These are phyloP conservation scores for Prunella strophiata DNA, from an alignment of 2,797 vertebrate species.

Conservation along the genomic window DNA sequence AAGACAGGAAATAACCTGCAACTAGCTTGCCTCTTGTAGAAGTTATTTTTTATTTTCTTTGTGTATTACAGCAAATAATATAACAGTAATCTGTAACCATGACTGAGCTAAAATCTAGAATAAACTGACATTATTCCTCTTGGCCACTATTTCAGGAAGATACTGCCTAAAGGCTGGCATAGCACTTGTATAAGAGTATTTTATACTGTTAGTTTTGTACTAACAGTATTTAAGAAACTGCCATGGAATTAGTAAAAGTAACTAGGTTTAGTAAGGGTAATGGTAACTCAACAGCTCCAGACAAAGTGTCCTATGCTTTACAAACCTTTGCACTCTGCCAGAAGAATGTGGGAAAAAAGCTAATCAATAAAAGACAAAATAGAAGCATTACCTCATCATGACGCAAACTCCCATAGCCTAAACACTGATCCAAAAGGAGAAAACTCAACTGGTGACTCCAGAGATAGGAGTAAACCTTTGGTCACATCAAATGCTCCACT, in stretches of 20 bases:
- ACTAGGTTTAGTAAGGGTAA: conserved; percentile 41
- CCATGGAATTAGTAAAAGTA: conserved; percentile 43
- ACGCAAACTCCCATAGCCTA: conserved; percentile 51
- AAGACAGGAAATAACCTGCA: neutral
- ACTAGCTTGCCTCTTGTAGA: neutral
- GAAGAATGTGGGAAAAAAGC: conserved; percentile 61
- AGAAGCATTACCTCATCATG: conserved; percentile 58
- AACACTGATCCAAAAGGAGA: conserved; percentile 48
- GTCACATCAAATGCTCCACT: neutral
- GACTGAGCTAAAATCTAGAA: neutral
- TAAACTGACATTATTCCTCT: neutral
- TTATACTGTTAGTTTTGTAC: neutral
- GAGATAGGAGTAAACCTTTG: conserved; percentile 15
- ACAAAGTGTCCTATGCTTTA: conserved; percentile 45
- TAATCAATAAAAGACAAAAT: conserved; percentile 70
- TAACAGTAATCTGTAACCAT: neutral
- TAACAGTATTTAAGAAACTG: neutral
- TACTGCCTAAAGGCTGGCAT: neutral
- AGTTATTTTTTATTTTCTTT: neutral
- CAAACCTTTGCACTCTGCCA: conserved; percentile 51
- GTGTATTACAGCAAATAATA: neutral
- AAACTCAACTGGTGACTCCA: conserved; percentile 23
- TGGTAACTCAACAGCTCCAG: conserved; percentile 41
- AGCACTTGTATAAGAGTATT: neutral
- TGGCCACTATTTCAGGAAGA: neutral